Base-by-base conservation (phyloP, 1,140 invertebrate species). In the Vollenhovia emeryi region DNA sequence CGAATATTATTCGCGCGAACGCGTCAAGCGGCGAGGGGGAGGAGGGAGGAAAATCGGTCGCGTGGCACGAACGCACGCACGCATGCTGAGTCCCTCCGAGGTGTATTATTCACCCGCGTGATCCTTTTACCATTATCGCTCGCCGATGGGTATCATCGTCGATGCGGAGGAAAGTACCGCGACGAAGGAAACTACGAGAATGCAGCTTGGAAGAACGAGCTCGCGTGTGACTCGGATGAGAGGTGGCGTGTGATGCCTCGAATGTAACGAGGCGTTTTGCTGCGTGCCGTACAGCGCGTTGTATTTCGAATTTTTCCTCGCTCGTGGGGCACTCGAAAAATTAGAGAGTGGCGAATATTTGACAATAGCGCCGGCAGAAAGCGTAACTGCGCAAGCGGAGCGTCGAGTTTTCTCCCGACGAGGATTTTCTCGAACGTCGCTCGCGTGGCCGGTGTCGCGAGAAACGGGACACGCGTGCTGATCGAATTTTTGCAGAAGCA, bases 1-100 rank as follows among this genome's bases (percentile, higher is more conserved):
- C 83, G 62, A 89, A 80, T 89, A 85, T 89, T 89, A 89, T 89
- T 89, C 86, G 75, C 60, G 76, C 86, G 55, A 59, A 84, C 48
- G 50, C 64, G 75, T 55, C 52, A 33, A 24, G n/a, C 48, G 24
- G 24, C 55, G 40, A 30, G 48, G 62, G 74, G 48, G 68, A n/a
- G 33, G 36, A 55, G 62, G 74, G 48, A 75, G 30, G 33, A 36
- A 21, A 3, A 9, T 78, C 57, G 30, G 48, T 80, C 13, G 18
- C 36, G 6, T 52, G n/a, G 24, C 55, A 30, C 30, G 45, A 59
- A 11, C 9, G 33, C 36, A 15, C 33, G 27, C 52, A n/a, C 15
- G 27, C 52, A 50, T 8, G 33, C 24, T 40, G 24, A 8, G n/a
- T 62, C 15, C 21, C 21, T 40, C 55, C 30, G 76, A 69, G 33